phyloP scores from a whole-genome alignment of 1,140 invertebrate species.

The Sitophilus oryzae region DNA sequence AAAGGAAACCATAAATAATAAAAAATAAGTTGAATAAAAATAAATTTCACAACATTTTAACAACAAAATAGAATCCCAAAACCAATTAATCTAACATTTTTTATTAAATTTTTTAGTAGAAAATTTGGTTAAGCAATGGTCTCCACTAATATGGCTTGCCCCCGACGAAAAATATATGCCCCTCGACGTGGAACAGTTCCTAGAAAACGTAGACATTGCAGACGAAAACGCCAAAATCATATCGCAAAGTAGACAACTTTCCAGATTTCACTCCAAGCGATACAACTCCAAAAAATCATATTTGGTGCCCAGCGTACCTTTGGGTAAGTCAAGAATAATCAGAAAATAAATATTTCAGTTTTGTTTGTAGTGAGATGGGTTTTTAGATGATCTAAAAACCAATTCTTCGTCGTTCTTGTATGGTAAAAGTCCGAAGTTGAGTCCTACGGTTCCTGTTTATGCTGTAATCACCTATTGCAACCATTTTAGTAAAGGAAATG shows the following conservation, averaged over 20 bases:
- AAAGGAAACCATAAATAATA: no score
- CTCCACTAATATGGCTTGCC: slow-evolving; percentile 59
- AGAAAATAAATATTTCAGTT: no score
- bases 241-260: slow-evolving; percentile 12
- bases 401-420: slow-evolving; percentile 54
- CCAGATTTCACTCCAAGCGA: slow-evolving; percentile 34
- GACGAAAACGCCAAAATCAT: slow-evolving; percentile 29
- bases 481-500: slow-evolving; percentile 11
- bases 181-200: slow-evolving; percentile 53
- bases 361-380: no score
- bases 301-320: slow-evolving; percentile 49
- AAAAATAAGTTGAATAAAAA: no score
- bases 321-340: slow-evolving; percentile 40
- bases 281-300: slow-evolving; percentile 46
- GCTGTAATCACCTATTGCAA: slow-evolving; percentile 50
- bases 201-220: slow-evolving; percentile 50
- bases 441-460: slow-evolving; percentile 53
- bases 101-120: slow-evolving; percentile 36
- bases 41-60: no score
- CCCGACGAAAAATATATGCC: slow-evolving; percentile 59
- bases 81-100: no score
- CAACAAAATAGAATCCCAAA: no score
- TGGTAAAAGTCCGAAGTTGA: slow-evolving; percentile 50
- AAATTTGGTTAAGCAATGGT: slow-evolving; percentile 47
- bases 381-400: slow-evolving; percentile 48